phyloP scores from a whole-genome alignment of 2,113 vertebrate genomes.

The Hassar affinis region DNA sequence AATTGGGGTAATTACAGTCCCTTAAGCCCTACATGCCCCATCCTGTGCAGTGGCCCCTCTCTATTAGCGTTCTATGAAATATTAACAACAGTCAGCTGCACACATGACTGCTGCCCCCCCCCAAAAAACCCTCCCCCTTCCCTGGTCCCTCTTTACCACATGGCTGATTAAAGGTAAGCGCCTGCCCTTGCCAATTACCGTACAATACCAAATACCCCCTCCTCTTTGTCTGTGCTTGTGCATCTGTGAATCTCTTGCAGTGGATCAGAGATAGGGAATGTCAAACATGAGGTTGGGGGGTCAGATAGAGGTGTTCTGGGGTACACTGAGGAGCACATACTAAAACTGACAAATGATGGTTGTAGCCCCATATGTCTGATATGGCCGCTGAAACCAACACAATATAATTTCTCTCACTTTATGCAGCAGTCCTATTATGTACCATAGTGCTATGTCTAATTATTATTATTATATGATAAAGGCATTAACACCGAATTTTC shows the following conservation, averaged over 20 bases:
- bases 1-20: constrained; percentile 55
- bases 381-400: too few species aligned
- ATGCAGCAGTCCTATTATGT: too few species aligned
- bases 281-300: not conserved
- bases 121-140: constrained; percentile 27
- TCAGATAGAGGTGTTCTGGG: not conserved
- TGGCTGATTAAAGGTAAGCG: constrained; percentile 68
- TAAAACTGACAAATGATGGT: too few species aligned
- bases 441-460: too few species aligned
- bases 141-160: constrained; percentile 60
- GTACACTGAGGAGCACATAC: not conserved
- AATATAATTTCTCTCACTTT: too few species aligned
- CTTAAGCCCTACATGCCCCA: constrained; percentile 35
- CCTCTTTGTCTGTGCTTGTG: constrained; percentile 53
- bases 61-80: constrained; percentile 73
- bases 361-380: too few species aligned
- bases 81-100: constrained; percentile 76
- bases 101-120: too few species aligned
- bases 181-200: constrained; percentile 61
- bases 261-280: not conserved
- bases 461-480: too few species aligned
- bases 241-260: constrained; percentile 63
- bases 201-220: constrained; percentile 61
- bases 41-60: constrained; percentile 52
- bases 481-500: too few species aligned